These are phyloP conservation scores for Meiosimyza decipiens DNA, from an alignment of 2,888 invertebrate genomes.

Conservation along the genomic window DNA sequence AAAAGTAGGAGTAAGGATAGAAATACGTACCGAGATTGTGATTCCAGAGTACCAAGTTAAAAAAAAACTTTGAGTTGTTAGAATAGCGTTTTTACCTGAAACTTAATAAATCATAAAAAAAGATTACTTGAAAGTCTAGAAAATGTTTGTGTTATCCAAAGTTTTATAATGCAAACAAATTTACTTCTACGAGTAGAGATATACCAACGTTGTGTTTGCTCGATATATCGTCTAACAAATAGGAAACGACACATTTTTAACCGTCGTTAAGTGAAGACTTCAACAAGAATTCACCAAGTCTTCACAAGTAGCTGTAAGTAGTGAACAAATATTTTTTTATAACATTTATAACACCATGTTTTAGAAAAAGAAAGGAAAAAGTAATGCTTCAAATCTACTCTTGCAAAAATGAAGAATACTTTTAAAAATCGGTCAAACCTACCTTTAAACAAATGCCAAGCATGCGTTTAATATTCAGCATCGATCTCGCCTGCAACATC, in stretches of 20 bases:
- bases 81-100: no score
- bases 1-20: conserved; percentile 17
- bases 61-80: no score
- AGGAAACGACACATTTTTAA: no score
- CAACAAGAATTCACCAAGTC: neutral
- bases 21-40: conserved; percentile 7
- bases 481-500: conserved; percentile 8
- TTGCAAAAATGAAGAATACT: neutral
- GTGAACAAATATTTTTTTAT: neutral
- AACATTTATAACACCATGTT: neutral
- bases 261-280: no score
- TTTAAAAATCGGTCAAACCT: neutral
- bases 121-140: no score
- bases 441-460: conserved; percentile 11
- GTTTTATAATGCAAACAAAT: no score
- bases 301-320: conserved; percentile 11
- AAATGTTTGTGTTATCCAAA: no score
- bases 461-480: neutral
- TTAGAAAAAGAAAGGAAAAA: neutral
- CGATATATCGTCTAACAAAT: no score
- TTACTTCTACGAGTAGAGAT: no score
- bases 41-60: neutral
- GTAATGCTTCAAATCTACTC: neutral
- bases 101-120: no score
- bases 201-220: no score